These are phyloP conservation scores for Ibidorhyncha struthersii DNA, from an alignment of 2,113 vertebrate species.

Conservation along the genomic window DNA sequence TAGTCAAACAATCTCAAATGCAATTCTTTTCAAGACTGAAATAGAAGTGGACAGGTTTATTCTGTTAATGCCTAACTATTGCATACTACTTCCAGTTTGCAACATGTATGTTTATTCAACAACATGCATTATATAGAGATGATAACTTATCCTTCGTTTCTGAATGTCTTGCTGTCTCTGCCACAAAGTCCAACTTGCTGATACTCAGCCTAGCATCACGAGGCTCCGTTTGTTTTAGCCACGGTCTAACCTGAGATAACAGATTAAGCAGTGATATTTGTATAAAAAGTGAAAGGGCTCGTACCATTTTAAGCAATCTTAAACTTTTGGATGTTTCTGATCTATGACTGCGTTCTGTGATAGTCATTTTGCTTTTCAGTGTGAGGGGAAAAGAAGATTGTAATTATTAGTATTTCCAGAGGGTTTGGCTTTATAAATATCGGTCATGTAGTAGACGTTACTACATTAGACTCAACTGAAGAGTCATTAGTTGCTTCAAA, in stretches of 20 bases:
- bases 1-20: not conserved
- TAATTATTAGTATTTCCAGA: not conserved
- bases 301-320: not conserved
- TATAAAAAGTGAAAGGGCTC: not conserved
- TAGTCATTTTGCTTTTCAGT: not conserved
- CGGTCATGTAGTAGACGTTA: not conserved
- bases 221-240: not conserved
- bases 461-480: not conserved
- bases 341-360: not conserved
- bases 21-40: not conserved
- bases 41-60: not conserved
- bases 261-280: not conserved
- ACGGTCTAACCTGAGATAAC: not conserved
- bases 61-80: not conserved
- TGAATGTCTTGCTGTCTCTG: not conserved
- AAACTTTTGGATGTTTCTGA: not conserved
- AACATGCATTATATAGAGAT: not conserved
- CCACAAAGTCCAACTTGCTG: not conserved
- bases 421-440: not conserved
- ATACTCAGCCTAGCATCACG: not conserved
- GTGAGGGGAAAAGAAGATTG: not conserved
- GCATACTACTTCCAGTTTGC: not conserved
- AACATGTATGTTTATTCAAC: not conserved
- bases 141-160: not conserved
- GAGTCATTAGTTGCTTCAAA: not conserved